These are phyloP conservation scores for Sphaerodactylus townsendi DNA, from an alignment of 2,113 vertebrate species.

Conservation along the genomic window DNA sequence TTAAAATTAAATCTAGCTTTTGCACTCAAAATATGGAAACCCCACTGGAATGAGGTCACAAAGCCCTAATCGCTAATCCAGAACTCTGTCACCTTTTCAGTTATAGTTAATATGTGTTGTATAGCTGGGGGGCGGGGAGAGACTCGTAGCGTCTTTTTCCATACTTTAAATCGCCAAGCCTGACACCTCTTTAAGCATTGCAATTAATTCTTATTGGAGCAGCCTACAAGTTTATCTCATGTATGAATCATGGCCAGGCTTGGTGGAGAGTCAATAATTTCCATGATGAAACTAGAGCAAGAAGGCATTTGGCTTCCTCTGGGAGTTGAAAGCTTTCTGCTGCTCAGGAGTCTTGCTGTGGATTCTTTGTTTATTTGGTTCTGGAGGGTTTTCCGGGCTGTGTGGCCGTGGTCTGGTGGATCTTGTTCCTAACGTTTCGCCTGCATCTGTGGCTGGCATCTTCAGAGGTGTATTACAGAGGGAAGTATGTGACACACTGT, in stretches of 20 bases:
- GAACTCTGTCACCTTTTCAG: not conserved
- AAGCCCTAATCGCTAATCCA: not conserved
- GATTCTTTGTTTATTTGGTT: not conserved
- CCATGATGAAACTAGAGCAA: slow-evolving; percentile 33
- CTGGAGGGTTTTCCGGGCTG: no score
- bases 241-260: slow-evolving; percentile 7
- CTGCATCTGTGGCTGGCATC: no score
- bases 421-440: no score
- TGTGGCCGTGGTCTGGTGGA: no score
- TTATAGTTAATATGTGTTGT: not conserved
- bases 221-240: slow-evolving; percentile 28
- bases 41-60: slow-evolving; percentile 1
- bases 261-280: slow-evolving; percentile 30
- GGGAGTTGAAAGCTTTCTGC: not conserved
- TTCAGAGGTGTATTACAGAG: no score
- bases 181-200: slow-evolving; percentile 44
- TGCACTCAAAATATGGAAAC: not conserved
- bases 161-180: slow-evolving; percentile 32
- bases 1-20: not conserved
- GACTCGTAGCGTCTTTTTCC: slow-evolving; percentile 1
- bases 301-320: slow-evolving; percentile 9
- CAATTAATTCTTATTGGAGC: slow-evolving; percentile 35
- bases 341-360: slow-evolving; percentile 16
- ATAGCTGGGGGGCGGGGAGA: slow-evolving; percentile 9
- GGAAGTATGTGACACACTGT: no score